Evolutionary conservation across 2,113 vertebrate species (phyloP).

Genomic region (Indri indri): DNA sequence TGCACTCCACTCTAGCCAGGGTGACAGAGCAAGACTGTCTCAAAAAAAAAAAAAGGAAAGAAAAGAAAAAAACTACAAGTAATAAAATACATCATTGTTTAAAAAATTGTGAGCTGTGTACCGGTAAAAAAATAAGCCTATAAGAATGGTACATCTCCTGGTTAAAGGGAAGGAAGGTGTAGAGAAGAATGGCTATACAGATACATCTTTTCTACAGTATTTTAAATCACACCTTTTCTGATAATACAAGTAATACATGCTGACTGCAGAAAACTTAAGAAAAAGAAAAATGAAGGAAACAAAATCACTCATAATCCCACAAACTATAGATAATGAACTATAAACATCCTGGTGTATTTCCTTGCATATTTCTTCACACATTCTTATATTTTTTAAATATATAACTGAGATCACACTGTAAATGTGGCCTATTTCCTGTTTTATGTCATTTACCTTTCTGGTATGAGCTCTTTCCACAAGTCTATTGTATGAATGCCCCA

Average conservation of each 20-base stretch:
- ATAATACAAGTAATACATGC: not conserved
- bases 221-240: slow-evolving; percentile 40
- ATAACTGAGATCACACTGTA: slow-evolving; percentile 16
- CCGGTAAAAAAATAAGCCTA: not conserved
- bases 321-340: slow-evolving; percentile 7
- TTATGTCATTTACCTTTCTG: slow-evolving; percentile 38
- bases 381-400: slow-evolving; percentile 13
- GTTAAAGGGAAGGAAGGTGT: not conserved
- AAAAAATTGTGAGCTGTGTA: not conserved
- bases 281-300: slow-evolving; percentile 4
- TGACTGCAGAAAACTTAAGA: slow-evolving; percentile 23
- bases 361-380: slow-evolving; percentile 27
- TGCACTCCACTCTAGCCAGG: too few relatives aligned
- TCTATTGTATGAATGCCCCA: not conserved
- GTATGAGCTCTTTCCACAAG: slow-evolving; percentile 30
- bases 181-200: slow-evolving; percentile 15
- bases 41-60: too few relatives aligned
- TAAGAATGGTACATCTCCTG: slow-evolving; percentile 15
- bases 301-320: not conserved
- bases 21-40: too few relatives aligned
- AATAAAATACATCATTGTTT: not conserved
- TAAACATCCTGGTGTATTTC: not conserved
- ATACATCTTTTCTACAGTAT: slow-evolving; percentile 11
- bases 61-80: too few relatives aligned
- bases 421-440: not conserved